Conservation (phyloP, 2,113 vertebrate species). For the Balaeniceps rex region DNA sequence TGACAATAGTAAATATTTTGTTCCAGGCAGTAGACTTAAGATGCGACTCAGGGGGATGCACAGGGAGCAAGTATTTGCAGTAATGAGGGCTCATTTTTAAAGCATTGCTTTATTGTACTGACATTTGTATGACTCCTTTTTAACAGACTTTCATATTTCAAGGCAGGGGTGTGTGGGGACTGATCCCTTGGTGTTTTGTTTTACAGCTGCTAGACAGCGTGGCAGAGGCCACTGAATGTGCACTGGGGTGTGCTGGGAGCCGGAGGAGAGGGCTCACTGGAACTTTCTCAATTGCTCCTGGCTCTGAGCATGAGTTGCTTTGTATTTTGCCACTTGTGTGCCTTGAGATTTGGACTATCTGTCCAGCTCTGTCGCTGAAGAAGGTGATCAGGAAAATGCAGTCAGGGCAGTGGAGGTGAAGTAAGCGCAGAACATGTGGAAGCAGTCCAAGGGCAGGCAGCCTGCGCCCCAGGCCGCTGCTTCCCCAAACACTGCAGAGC, state of each 20-base stretch:
- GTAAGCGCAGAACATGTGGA: background rate
- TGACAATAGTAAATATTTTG: background rate
- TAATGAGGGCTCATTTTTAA: constrained; percentile 9
- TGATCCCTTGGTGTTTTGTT: background rate
- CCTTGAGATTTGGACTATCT: background rate
- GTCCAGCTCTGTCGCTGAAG: background rate
- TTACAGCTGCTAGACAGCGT: background rate
- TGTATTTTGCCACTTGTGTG: background rate
- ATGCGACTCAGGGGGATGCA: background rate
- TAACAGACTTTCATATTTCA: background rate
- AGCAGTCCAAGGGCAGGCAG: background rate
- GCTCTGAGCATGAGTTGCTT: background rate
- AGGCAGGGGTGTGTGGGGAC: background rate
- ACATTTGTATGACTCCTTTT: background rate
- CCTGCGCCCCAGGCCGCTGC: background rate
- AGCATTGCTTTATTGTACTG: background rate
- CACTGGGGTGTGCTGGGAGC: background rate
- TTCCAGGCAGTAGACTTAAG: background rate
- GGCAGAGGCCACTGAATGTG: background rate
- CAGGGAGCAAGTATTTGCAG: background rate
- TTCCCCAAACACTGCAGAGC: background rate
- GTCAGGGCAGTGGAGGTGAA: background rate
- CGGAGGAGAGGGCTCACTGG: background rate
- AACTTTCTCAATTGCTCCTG: background rate
- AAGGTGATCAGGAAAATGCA: background rate